Evolutionary conservation across 2,113 vertebrate genomes (phyloP).

Genomic region (Anolis sagrei): DNA sequence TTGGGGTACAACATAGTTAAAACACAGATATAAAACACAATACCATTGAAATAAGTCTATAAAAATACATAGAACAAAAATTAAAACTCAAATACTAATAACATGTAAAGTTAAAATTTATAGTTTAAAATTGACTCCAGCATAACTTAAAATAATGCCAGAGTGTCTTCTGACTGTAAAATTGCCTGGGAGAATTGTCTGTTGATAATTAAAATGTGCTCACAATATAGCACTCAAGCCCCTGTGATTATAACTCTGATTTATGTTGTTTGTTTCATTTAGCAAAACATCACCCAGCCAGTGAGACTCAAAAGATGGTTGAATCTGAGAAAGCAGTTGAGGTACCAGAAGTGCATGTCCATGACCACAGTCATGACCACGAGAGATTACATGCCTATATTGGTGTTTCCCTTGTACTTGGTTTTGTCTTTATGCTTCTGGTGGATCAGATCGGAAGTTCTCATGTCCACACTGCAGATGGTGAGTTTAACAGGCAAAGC

Average conservation of each 20-base stretch:
- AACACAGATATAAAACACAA: too few species aligned
- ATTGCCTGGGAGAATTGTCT: background rate
- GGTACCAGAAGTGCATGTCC: constrained; percentile 73
- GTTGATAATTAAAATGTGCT: background rate
- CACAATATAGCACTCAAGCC: background rate
- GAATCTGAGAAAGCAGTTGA: constrained; percentile 79
- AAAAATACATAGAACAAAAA: too few species aligned
- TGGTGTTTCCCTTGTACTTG: constrained; percentile 93
- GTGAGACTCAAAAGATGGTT: constrained; percentile 77
- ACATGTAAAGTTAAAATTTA: too few species aligned
- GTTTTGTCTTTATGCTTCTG: constrained; percentile 98
- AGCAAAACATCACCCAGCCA: constrained; percentile 84
- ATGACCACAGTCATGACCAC: constrained; percentile 81
- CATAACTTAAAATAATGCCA: too few species aligned
- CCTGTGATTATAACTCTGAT: background rate
- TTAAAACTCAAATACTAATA: too few species aligned
- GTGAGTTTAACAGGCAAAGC: constrained; percentile 70
- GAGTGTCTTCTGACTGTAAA: too few species aligned
- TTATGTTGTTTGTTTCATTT: constrained; percentile 6
- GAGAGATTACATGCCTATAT: constrained; percentile 93
- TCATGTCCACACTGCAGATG: constrained; percentile 90
- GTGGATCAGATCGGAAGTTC: constrained; percentile 97
- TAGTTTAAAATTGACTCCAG: too few species aligned
- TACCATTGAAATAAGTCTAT: too few species aligned
- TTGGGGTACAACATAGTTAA: too few species aligned